phyloP scores from a whole-genome alignment of 2,113 vertebrate genomes.

The Progne subis region DNA sequence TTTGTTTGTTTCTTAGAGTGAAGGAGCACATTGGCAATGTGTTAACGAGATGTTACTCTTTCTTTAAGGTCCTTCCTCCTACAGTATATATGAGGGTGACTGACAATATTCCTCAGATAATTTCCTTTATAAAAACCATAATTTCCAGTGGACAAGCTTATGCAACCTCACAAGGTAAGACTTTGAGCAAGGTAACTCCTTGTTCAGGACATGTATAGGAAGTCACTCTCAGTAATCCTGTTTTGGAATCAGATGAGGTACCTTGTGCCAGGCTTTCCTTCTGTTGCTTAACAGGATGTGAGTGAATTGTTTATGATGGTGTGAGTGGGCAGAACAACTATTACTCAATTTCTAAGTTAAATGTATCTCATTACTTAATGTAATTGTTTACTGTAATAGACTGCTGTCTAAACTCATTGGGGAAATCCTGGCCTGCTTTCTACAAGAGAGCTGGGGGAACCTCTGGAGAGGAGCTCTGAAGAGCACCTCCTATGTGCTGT shows the following conservation, averaged over 20 bases:
- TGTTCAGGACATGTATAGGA: neutral
- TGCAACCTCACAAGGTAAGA: conserved; percentile 80
- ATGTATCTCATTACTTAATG: neutral
- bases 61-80: conserved; percentile 86
- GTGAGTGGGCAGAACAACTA: neutral
- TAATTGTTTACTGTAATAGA: neutral
- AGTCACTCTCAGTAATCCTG: neutral
- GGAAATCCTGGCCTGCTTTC: neutral
- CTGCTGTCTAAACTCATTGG: neutral
- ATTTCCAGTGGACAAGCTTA: conserved; percentile 87
- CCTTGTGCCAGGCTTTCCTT: neutral
- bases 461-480: neutral
- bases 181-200: neutral
- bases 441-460: neutral
- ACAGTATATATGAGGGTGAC: conserved; percentile 89
- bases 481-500: neutral
- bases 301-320: neutral
- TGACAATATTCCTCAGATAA: conserved; percentile 89
- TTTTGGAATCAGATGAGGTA: neutral
- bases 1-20: neutral
- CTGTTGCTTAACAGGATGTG: neutral
- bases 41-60: neutral
- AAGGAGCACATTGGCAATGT: neutral
- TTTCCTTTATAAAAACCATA: conserved; percentile 86
- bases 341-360: neutral